Evolutionary conservation across 2,888 invertebrate genomes (phyloP).

Genomic region (Cataglyphis rosenhaueri): DNA sequence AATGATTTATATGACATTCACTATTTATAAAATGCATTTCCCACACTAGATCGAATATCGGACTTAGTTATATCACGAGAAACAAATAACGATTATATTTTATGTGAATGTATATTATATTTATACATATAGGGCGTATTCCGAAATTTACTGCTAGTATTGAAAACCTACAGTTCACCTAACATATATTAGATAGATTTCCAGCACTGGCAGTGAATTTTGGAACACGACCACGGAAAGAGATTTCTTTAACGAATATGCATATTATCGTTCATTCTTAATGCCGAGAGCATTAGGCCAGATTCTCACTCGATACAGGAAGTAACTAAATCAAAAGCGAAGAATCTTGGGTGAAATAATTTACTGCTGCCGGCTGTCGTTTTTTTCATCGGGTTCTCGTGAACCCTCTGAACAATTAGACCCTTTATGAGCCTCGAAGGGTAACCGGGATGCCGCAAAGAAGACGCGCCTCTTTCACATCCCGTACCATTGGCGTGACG

Average conservation of each 20-base stretch:
- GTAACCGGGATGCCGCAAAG: conserved; percentile 70
- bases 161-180: too few species aligned
- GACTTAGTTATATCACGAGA: conserved; percentile 18
- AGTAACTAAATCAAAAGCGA: conserved; percentile 67
- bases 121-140: too few species aligned
- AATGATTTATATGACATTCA: conserved; percentile 4
- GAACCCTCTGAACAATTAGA: conserved; percentile 78
- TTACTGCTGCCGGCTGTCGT: conserved; percentile 50
- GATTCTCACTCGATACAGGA: conserved; percentile 60
- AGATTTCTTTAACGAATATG: conserved; percentile 34
- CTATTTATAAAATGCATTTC: conserved; percentile 2
- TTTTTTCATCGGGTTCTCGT: conserved; percentile 58
- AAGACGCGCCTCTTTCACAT: conserved; percentile 58
- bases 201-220: too few species aligned
- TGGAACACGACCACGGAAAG: not conserved
- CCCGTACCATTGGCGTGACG: conserved; percentile 36
- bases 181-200: too few species aligned
- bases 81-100: conserved; percentile 30
- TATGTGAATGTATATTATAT: not conserved
- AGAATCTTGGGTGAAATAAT: conserved; percentile 56
- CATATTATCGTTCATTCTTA: conserved; percentile 7
- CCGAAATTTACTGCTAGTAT: too few species aligned
- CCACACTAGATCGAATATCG: conserved; percentile 5
- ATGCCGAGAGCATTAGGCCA: conserved; percentile 25
- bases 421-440: conserved; percentile 73